These are phyloP conservation scores for Plutella xylostella DNA, from an alignment of 2,888 invertebrate species.

Conservation along the genomic window DNA sequence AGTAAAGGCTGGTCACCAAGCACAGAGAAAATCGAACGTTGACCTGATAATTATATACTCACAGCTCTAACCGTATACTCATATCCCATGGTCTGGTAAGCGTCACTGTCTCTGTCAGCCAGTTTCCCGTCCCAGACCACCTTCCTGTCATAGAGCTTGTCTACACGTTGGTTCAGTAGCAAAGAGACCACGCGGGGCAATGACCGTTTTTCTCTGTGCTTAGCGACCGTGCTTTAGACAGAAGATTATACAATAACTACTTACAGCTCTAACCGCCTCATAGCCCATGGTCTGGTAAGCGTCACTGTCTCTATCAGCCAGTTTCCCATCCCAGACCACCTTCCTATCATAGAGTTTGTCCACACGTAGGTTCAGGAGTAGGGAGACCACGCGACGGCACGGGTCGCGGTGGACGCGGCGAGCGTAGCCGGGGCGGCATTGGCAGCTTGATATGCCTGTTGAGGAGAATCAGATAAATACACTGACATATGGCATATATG, in stretches of 20 bases:
- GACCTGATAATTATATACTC: too few relatives aligned
- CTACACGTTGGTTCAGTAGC: conserved; percentile 83
- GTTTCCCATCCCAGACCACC: conserved; percentile 81
- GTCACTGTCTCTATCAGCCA: conserved; percentile 82
- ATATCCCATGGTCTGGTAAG: conserved; percentile 84
- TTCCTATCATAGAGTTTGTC: conserved; percentile 85
- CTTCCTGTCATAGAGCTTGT: conserved; percentile 82
- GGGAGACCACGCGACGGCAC: conserved; percentile 81
- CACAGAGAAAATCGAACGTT: too few relatives aligned
- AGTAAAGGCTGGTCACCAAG: too few relatives aligned
- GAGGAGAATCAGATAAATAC: background rate
- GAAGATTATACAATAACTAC: too few relatives aligned
- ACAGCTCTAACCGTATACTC: conserved; percentile 92
- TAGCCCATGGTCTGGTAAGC: conserved; percentile 85
- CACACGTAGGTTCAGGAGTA: conserved; percentile 83
- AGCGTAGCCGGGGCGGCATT: conserved; percentile 84
- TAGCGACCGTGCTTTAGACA: too few relatives aligned
- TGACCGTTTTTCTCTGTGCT: too few relatives aligned
- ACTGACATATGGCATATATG: background rate
- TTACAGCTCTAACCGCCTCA: conserved; percentile 89
- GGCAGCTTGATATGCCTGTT: conserved; percentile 85
- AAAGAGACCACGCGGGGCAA: conserved; percentile 85
- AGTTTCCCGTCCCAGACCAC: conserved; percentile 83
- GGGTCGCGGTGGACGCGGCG: conserved; percentile 80
- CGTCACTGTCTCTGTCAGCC: conserved; percentile 80